Base-by-base conservation (phyloP, 2,113 vertebrate genomes). In the Perccottus glenii region DNA sequence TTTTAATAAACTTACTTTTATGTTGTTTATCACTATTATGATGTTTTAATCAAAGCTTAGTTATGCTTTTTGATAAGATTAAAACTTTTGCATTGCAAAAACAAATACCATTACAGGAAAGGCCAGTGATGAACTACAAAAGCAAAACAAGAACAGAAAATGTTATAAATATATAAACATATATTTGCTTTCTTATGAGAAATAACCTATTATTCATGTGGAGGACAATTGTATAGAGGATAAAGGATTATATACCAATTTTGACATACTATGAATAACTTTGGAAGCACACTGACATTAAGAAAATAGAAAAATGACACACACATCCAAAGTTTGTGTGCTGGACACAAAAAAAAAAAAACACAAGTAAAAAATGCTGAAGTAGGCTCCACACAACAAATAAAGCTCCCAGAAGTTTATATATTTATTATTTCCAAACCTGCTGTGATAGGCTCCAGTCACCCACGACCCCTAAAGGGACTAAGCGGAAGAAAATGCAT, bases 1-100 rank as follows among this genome's bases (percentile, higher is more conserved):
- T 63, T 71, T n/a, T 42, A 44, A 47, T 44, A 67, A 51, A 46
- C 60, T 67, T 36, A 51, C 50, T 70, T 43, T 44, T 16, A 0
- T 60, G 48, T 38, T 45, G 32, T 48, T n/a, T n/a, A n/a, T n/a
- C n/a, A n/a, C n/a, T n/a, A n/a, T n/a, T n/a, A n/a, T 66, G 53
- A 46, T 52, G 56, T 4, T 59, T 35, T 52, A 3, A 49, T 9
- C 19, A 38, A 16, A 53, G 11, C 0, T 5, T 11, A 8, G 32
- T 35, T 27, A 53, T 9, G 14, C 32, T 14, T 9, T 55, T 55
- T 55, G 52, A 55, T 55, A 15, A 36, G 52, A 52, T 52, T 52
- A 33, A 12, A 55, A 38, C 2, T 55, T 6, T 55, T 38, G 14
- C 33, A 9, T n/a, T 4, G 33, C 33, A 12, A 15, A 14, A 55